Base-by-base conservation (phyloP, 2,888 invertebrate species). In the Drosophila aldrichi region DNA sequence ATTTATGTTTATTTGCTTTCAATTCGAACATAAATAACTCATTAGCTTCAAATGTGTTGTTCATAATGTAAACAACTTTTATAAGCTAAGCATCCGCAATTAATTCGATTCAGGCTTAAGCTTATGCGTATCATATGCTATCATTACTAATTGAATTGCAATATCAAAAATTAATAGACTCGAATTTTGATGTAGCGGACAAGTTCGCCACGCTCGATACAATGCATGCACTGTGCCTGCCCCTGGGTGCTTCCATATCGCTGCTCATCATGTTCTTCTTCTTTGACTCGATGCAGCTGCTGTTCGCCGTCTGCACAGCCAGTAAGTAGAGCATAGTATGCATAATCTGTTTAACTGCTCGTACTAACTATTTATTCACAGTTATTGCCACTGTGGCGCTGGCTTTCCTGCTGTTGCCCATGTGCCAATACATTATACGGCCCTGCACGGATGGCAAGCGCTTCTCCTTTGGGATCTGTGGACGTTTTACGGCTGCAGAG, bases 241-340 rank as follows among this genome's bases (percentile, higher is more conserved):
- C 99, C 67, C 94, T 98, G 77, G 98, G 98, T 91, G 98, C 99
- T 86, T 98, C 98, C 76, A 96, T 98, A 88, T 98, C 98, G 72
- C 95, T 99, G 77, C 96, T 99, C 73, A 96, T 99, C 91, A 99
- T 99, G 98, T 99, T 99, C 94, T 98, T 99, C 95, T 99, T 98
- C 94, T 99, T 99, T 92, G 99, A 99, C 94, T 98, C 98, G 65
- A 98, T 99, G 97, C 99, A 99, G 94, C 97, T 97, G 95, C 95
- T 96, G 87, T 98, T 96, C 94, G 98, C 97, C 78, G 97, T 98
- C 90, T 98, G 98, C 93, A 99, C 99, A 90, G 98, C 99, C 91
- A 97, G 98, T 98, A 93, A 96, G 96, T 95, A 55, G 43, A 44
- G 12, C 52, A 36, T 48, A 41, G 61, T 48, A 10, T 56, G 6